phyloP scores from a whole-genome alignment of 1,140 invertebrate species.

The Dendrolimus kikuchii region DNA sequence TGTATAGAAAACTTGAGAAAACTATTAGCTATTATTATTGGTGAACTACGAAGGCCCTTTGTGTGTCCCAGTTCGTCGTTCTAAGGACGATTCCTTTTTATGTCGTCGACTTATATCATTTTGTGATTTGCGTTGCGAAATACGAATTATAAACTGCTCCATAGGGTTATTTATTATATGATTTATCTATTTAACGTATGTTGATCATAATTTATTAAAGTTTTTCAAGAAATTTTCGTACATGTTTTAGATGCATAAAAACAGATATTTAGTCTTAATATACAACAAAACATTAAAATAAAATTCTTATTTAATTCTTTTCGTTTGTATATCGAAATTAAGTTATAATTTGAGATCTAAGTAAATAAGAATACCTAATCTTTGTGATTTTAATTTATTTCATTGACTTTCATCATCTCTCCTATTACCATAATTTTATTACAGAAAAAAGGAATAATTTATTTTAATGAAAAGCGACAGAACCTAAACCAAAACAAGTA shows the following conservation, averaged over 20 bases:
- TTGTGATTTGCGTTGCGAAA: conserved; percentile 37
- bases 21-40: conserved; percentile 68
- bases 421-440: too few relatives aligned
- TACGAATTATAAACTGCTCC: conserved; percentile 20
- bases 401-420: too few relatives aligned
- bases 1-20: conserved; percentile 57
- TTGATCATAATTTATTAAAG: too few relatives aligned
- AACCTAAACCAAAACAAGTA: conserved; percentile 1
- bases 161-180: neutral
- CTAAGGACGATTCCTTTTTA: conserved; percentile 34
- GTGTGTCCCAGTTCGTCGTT: conserved; percentile 25
- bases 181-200: neutral
- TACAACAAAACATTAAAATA: too few relatives aligned
- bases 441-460: too few relatives aligned
- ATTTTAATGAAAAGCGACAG: conserved; percentile 1
- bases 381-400: too few relatives aligned
- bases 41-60: conserved; percentile 46
- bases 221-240: too few relatives aligned
- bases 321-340: too few relatives aligned
- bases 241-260: conserved; percentile 4
- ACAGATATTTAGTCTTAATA: too few relatives aligned
- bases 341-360: too few relatives aligned
- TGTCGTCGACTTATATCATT: conserved; percentile 30
- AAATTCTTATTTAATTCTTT: too few relatives aligned
- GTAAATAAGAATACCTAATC: too few relatives aligned